A percentile compares a stretch with the other conserved stretches of the same genome.
Conservation (phyloP, 2,888 invertebrate genomes). For the Elysia crispata region DNA sequence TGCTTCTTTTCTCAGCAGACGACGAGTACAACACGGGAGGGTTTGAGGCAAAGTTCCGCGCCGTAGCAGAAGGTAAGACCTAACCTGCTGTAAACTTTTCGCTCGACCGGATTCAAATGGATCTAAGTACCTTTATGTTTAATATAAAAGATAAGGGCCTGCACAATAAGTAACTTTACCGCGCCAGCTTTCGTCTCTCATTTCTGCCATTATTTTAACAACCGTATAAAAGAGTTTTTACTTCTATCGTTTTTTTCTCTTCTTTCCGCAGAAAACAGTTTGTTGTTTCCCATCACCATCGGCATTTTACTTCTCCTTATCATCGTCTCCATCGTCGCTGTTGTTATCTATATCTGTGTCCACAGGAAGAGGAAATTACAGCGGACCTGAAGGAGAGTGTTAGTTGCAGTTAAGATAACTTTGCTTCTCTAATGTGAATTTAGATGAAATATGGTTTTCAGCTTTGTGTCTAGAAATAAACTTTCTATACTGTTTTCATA, state of each 20-base stretch:
- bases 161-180: no score
- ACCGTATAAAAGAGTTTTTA: no score
- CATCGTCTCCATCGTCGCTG: conserved; percentile 30
- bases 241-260: no score
- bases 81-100: background rate
- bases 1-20: conserved; percentile 49
- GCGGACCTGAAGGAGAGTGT: background rate
- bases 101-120: background rate
- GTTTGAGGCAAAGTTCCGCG: conserved; percentile 41
- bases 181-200: no score
- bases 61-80: conserved; percentile 23
- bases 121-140: no score
- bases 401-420: background rate
- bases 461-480: no score
- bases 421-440: no score
- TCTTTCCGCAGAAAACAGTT: background rate
- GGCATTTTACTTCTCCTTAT: conserved; percentile 34
- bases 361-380: no score
- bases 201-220: no score
- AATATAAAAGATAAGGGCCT: no score
- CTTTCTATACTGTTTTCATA: no score
- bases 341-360: conserved; percentile 44
- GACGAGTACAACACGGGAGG: conserved; percentile 50
- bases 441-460: no score
- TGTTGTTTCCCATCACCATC: conserved; percentile 35